Base-by-base conservation (phyloP, 92 coral and sea anemone genomes). In the Epizoanthus ramosus region DNA sequence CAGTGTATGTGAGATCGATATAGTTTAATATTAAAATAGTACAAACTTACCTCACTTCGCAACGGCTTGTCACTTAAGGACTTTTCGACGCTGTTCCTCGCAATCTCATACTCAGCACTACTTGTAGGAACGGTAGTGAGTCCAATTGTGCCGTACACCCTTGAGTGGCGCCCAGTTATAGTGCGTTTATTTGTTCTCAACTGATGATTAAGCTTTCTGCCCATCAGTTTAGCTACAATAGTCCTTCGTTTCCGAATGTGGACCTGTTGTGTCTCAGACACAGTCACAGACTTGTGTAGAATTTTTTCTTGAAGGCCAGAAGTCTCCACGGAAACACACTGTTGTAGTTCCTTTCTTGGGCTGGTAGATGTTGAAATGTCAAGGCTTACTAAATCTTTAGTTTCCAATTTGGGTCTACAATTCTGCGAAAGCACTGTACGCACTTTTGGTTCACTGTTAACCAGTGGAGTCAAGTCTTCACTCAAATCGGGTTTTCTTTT, bases 1-100 rank as follows among this genome's bases (percentile, higher is more conserved):
- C 31, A 28, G 31, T 28, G 31, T 28, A 28, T 28, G 31, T 28
- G 31, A 28, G 31, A 28, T 28, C 31, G 31, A 28, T 28, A 28
- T 28, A 28, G 31, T 28, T 28, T 28, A 28, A 28, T 28, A 28
- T 28, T 28, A 28, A 28, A 50, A 50, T 50, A 12, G 3, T 50
- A 9, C 14, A 50, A 8, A 35, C 81, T 23, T 45, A 77, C 82
- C 82, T 77, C 82, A 45, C 70, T 60, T 63, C 45, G 63, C 37
- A 77, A 37, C 2, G 82, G 16, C 28, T 13, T 61, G 57, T 43
- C 50, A 39, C 61, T 31, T 39, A 60, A 61, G 12, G 82, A 31
- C 52, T 24, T 77, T 10, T 77, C 82, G 10, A 77, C 47, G 54
- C 22, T 77, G 16, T 61, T 61, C 71, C 71, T 77, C 1, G 82